A percentile compares a stretch with the other conserved stretches of the same genome.
Evolutionary conservation across 2,888 invertebrate genomes (phyloP).

Genomic region (Platypus cylindrus): DNA sequence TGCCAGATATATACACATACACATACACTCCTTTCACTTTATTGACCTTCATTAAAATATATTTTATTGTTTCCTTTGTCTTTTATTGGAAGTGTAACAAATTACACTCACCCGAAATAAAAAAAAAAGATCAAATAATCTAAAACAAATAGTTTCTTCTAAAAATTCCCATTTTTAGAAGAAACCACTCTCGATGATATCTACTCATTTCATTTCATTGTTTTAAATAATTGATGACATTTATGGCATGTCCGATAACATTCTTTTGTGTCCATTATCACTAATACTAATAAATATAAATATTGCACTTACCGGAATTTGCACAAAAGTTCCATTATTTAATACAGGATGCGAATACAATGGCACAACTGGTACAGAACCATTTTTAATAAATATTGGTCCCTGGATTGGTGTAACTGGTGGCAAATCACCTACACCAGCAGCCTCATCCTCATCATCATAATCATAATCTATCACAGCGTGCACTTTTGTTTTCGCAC

Average conservation of each 20-base stretch:
- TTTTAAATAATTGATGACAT: no score
- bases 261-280: no score
- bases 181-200: no score
- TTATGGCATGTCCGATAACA: no score
- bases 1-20: no score
- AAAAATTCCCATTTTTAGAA: no score
- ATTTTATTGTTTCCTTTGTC: conserved; percentile 20
- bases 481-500: conserved; percentile 48
- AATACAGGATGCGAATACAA: conserved; percentile 73
- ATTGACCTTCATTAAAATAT: conserved; percentile 21
- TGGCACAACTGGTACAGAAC: conserved; percentile 76
- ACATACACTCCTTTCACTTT: conserved; percentile 21
- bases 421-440: conserved; percentile 34
- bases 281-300: no score
- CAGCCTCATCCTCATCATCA: conserved; percentile 44
- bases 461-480: conserved; percentile 63
- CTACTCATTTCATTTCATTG: no score
- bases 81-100: conserved; percentile 10
- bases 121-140: no score
- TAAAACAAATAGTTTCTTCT: no score
- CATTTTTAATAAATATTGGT: conserved; percentile 76
- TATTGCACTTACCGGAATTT: conserved; percentile 89
- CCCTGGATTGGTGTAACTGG: conserved; percentile 77
- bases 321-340: conserved; percentile 76
- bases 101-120: conserved; percentile 9